Percentiles rank a stretch among this genome's conserved stretches.
Conservation (phyloP, 2,888 invertebrate genomes). For the Dorcus parallelipipedus region DNA sequence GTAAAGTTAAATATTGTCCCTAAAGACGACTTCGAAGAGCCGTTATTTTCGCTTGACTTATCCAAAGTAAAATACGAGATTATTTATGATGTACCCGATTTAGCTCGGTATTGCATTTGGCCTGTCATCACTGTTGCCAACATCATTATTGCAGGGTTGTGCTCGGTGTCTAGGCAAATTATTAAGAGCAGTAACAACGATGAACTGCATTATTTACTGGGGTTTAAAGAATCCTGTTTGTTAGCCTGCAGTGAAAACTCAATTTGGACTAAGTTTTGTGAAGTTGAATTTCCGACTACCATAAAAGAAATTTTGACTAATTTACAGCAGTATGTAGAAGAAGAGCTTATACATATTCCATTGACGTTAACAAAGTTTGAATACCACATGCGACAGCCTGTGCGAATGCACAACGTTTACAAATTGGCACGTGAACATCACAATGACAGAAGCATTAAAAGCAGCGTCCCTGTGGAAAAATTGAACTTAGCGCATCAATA, state of each 20-base stretch:
- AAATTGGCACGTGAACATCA: constrained; percentile 64
- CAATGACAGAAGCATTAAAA: constrained; percentile 44
- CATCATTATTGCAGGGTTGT: constrained; percentile 71
- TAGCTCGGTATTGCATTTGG: constrained; percentile 53
- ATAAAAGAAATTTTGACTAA: constrained; percentile 50
- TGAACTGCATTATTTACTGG: constrained; percentile 56
- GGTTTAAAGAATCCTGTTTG: constrained; percentile 77
- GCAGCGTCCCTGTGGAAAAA: constrained; percentile 51
- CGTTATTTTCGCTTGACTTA: constrained; percentile 41
- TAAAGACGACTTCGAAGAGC: constrained; percentile 24
- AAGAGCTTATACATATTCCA: constrained; percentile 54
- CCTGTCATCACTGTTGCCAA: constrained; percentile 62
- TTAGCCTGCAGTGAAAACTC: constrained; percentile 81
- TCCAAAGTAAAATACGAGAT: constrained; percentile 42
- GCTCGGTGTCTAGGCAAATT: constrained; percentile 66
- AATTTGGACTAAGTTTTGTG: constrained; percentile 90
- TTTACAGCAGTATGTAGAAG: constrained; percentile 26
- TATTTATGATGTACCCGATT: constrained; percentile 46
- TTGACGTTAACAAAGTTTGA: constrained; percentile 75
- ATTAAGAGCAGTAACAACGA: constrained; percentile 47
- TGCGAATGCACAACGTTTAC: constrained; percentile 80
- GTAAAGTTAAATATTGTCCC: constrained; percentile 50
- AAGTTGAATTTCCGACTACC: constrained; percentile 70
- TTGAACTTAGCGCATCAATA: constrained; percentile 65
- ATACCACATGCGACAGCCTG: constrained; percentile 77